Conservation (phyloP, 2,797 vertebrate genomes). For the Sebastes oblongus region DNA sequence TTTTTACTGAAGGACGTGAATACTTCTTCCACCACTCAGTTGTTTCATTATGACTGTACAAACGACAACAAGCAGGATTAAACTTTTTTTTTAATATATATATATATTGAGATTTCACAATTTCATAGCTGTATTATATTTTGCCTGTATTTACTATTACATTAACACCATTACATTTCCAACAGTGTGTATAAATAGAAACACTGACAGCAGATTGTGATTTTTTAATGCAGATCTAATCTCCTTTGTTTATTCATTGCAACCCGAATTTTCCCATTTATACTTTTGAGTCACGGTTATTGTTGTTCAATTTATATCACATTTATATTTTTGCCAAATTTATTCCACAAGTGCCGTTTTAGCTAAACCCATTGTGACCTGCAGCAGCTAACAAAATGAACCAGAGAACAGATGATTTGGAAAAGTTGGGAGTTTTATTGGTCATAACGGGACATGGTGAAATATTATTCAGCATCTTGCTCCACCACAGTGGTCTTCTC, state of each 20-base stretch:
- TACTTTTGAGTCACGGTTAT: neutral
- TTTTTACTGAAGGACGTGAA: no score
- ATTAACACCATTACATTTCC: no score
- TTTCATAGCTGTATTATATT: no score
- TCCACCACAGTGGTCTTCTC: constrained; percentile 76
- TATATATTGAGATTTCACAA: no score
- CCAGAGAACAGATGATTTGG: constrained; percentile 28
- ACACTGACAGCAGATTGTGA: neutral
- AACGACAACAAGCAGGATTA: no score
- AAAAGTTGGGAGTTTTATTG: constrained; percentile 79
- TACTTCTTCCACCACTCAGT: no score
- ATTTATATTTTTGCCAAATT: neutral
- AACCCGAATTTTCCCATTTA: neutral
- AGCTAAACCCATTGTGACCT: neutral
- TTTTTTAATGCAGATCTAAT: neutral
- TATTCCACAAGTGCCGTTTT: neutral
- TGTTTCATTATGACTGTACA: no score
- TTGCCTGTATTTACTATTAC: no score
- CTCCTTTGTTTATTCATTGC: neutral
- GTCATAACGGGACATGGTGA: constrained; percentile 50
- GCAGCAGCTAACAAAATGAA: neutral
- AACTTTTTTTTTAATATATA: no score
- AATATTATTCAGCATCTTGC: constrained; percentile 51
- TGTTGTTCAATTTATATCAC: no score
- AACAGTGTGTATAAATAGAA: no score